Evolutionary conservation across 2,797 vertebrate genomes (phyloP).

Genomic region (Darevskia mixta): DNA sequence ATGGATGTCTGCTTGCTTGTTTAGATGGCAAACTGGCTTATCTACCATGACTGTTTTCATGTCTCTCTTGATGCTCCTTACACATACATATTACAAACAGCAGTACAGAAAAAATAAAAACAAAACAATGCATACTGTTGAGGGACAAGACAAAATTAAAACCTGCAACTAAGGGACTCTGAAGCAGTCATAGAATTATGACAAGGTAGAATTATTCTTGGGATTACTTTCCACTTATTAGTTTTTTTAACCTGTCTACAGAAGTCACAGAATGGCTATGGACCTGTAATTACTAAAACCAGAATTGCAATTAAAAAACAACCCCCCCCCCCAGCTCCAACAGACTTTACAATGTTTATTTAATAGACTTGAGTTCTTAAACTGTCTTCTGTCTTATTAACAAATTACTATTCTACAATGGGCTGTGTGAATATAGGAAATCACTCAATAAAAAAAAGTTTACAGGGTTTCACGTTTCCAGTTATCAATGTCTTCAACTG

Average conservation of each 20-base stretch:
- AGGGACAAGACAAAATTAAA: not conserved
- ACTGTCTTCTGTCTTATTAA: slow-evolving; percentile 17
- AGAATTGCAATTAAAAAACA: slow-evolving; percentile 40
- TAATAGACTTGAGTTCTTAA: not conserved
- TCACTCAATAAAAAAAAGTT: not conserved
- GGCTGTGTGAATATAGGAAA: not conserved
- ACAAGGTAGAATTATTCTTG: not conserved
- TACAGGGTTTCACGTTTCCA: not conserved
- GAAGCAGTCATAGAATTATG: not conserved
- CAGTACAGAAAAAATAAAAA: not conserved
- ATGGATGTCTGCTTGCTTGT: not conserved
- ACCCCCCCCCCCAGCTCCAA: not conserved
- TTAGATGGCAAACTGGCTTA: not conserved
- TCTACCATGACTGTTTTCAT: not conserved
- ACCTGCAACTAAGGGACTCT: not conserved
- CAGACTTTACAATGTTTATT: slow-evolving; percentile 20
- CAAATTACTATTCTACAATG: not conserved
- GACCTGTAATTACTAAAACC: not conserved
- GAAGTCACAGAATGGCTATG: slow-evolving; percentile 1
- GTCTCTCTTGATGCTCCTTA: not conserved
- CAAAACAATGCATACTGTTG: not conserved
- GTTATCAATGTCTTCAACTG: not conserved
- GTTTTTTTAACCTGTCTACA: slow-evolving; percentile 14
- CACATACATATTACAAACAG: not conserved
- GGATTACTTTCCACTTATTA: not conserved